Percentiles rank a stretch among this genome's conserved stretches.
Evolutionary conservation across 2,888 invertebrate species (phyloP).

Genomic region (Lasioglossum pauxillum): DNA sequence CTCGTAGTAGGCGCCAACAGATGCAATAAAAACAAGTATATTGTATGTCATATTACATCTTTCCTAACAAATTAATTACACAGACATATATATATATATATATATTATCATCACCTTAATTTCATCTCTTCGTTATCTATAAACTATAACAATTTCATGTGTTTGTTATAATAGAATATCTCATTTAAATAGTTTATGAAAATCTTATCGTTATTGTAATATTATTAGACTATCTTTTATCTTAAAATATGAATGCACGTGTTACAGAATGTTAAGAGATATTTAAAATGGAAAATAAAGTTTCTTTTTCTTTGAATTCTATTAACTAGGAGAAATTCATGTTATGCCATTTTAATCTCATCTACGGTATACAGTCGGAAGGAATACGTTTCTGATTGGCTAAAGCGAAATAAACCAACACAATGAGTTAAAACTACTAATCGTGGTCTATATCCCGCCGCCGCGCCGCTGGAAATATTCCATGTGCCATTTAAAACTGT

Average conservation of each 20-base stretch:
- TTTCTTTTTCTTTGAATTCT: background rate
- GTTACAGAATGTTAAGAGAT: conserved; percentile 43
- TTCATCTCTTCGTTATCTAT: conserved; percentile 18
- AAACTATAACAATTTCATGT: conserved; percentile 12
- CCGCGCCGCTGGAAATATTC: too few species aligned
- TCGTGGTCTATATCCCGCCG: too few species aligned
- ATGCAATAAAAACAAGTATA: conserved; percentile 83
- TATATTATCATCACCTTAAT: conserved; percentile 33
- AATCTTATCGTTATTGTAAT: conserved; percentile 25
- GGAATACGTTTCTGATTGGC: too few species aligned
- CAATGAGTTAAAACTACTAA: too few species aligned
- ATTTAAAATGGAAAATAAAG: conserved; percentile 13
- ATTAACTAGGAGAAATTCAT: background rate
- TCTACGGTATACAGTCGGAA: too few species aligned
- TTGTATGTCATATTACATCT: conserved; percentile 12
- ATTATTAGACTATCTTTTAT: conserved; percentile 15
- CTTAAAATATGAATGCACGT: conserved; percentile 28
- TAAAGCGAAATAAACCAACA: too few species aligned
- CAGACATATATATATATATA: background rate
- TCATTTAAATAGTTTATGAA: conserved; percentile 12
- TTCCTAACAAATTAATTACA: conserved; percentile 10
- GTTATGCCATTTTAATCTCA: background rate
- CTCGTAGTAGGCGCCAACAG: conserved; percentile 91
- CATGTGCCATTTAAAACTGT: too few species aligned
- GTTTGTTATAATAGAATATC: background rate